These are phyloP conservation scores for Carpatolechia fugitivella DNA, from an alignment of 2,888 invertebrate genomes.

Conservation along the genomic window DNA sequence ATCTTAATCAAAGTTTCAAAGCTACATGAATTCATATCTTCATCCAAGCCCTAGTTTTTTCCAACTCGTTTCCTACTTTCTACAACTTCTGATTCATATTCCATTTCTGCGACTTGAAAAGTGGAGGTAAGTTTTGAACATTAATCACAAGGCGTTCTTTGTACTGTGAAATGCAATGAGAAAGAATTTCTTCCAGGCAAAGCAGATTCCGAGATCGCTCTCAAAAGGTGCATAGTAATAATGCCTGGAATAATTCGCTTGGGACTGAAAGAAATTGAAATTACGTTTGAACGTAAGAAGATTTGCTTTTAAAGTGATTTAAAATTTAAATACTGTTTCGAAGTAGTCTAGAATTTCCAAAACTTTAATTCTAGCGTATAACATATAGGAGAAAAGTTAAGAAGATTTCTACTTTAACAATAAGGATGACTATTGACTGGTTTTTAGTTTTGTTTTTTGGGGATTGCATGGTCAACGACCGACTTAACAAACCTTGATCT, in stretches of 20 bases:
- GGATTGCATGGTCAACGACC: too few relatives aligned
- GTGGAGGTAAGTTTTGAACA: slow-evolving; percentile 47
- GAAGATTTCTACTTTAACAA: too few relatives aligned
- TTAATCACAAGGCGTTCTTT: slow-evolving; percentile 47
- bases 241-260: not conserved
- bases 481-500: too few relatives aligned
- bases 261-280: not conserved
- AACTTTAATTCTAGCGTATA: too few relatives aligned
- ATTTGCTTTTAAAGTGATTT: not conserved
- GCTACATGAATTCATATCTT: not conserved
- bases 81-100: slow-evolving; percentile 7
- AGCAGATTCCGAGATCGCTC: slow-evolving; percentile 1
- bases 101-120: slow-evolving; percentile 32
- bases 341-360: too few relatives aligned
- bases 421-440: too few relatives aligned
- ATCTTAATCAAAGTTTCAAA: too few relatives aligned
- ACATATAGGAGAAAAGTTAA: too few relatives aligned
- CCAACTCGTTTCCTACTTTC: not conserved
- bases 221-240: slow-evolving; percentile 9
- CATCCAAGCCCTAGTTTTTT: not conserved
- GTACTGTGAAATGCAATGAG: slow-evolving; percentile 46
- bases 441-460: too few relatives aligned
- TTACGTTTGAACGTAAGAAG: not conserved
- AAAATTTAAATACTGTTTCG: too few relatives aligned
- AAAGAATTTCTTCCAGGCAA: slow-evolving; percentile 12